Percentiles rank a stretch among this genome's conserved stretches.
phyloP scores from a whole-genome alignment of 2,888 invertebrate genomes.

The Drosophila incognita region DNA sequence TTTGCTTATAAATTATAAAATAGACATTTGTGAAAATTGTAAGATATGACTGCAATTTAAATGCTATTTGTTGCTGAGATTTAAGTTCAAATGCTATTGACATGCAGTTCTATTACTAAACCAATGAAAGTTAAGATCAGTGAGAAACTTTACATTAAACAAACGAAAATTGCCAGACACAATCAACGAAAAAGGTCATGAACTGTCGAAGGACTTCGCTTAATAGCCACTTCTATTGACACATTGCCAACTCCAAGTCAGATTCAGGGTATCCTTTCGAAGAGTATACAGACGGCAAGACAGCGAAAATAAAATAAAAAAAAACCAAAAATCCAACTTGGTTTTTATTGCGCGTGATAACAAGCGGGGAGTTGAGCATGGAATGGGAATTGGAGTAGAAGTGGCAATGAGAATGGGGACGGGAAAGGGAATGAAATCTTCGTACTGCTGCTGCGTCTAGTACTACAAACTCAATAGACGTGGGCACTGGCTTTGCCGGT shows the following conservation, averaged over 20 bases:
- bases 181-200: neutral
- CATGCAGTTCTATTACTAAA: neutral
- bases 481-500: slow-evolving; percentile 48
- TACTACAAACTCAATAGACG: slow-evolving; percentile 28
- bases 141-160: neutral
- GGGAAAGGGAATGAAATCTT: slow-evolving; percentile 7
- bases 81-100: neutral
- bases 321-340: slow-evolving; percentile 52
- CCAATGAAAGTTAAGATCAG: neutral
- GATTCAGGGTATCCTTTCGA: slow-evolving; percentile 39
- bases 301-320: slow-evolving; percentile 1
- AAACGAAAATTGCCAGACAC: neutral
- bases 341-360: slow-evolving; percentile 79
- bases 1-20: neutral
- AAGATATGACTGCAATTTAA: neutral
- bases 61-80: neutral
- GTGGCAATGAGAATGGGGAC: neutral
- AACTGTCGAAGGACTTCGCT: slow-evolving; percentile 1
- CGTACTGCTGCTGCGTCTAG: slow-evolving; percentile 2
- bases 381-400: slow-evolving; percentile 6
- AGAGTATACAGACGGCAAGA: slow-evolving; percentile 39
- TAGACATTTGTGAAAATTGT: neutral
- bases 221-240: slow-evolving; percentile 43
- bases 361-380: slow-evolving; percentile 63
- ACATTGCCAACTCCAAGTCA: slow-evolving; percentile 43